Base-by-base conservation (phyloP, 2,888 invertebrate genomes). In the Ichneumoninae sp. region DNA sequence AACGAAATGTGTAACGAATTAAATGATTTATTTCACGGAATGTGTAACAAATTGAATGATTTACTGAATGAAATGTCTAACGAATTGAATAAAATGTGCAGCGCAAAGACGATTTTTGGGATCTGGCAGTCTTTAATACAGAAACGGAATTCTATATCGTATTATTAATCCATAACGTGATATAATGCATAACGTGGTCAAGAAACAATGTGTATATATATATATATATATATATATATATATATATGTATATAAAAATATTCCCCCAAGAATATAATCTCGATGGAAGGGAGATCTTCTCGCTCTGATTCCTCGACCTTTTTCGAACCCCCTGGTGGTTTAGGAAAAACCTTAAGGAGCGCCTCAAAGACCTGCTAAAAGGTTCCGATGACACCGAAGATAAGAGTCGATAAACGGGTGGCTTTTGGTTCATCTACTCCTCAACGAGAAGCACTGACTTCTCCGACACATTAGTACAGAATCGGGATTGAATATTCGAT, bases 331-430 rank as follows among this genome's bases (percentile, higher is more conserved):
- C 79, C 68, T 50, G 74, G 60, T 1, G 68, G 30, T 81, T 74
- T 68, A 60, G 81, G 57, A 81, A 74, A 81, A 81, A 50, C 74
- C 50, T 50, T 50, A 54, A 66, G 44, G 66, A 30, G 40, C 77
- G n/a, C 19, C n/a, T 57, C 33, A 30, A 1, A 26, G 16, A 47
- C 36, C 47, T 57, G 47, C 16, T 74, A 47, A 69, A 83, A 86
- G 52, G 50, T 75, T 47, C n/a, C 75, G 73, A 79, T 75, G 74
- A 63, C 74, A 73, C 69, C 79, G 83, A 83, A 69, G 79, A 83
- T 83, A 75, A 60, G 50, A 69, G 36, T 8, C 66, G 57, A 80
- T 66, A 68, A 80, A 40, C 19, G 68, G 66, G 57, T 47, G 66
- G 68, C 68, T 79, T 73, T 66, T 40, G 44, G 52, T 44, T 40